A percentile compares a stretch with the other conserved stretches of the same genome.
Conservation (phyloP, 1,140 invertebrate genomes). For the Pseudomyrmex sp. region DNA sequence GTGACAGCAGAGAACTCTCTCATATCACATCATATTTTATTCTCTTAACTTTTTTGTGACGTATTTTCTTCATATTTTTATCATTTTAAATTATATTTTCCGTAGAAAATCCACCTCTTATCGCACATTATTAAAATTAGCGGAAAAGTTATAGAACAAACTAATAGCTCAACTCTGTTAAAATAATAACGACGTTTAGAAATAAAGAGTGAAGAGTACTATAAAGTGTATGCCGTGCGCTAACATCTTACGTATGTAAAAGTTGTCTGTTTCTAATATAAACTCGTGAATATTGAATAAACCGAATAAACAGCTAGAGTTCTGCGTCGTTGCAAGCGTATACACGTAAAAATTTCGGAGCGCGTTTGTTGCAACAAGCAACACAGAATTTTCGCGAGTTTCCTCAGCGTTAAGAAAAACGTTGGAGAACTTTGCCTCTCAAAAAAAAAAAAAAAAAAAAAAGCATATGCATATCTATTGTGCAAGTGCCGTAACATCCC, state of each 20-base stretch:
- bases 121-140: background rate
- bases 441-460: background rate
- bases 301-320: slow-evolving; percentile 18
- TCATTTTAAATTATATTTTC: background rate
- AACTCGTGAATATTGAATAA: background rate
- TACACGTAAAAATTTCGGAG: background rate
- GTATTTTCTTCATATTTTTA: background rate
- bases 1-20: background rate
- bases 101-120: background rate
- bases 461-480: slow-evolving; percentile 17
- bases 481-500: slow-evolving; percentile 4
- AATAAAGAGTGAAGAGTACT: background rate
- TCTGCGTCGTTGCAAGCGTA: background rate
- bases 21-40: background rate
- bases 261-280: background rate
- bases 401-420: background rate
- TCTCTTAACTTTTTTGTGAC: background rate
- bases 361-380: background rate
- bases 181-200: no score
- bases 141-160: background rate
- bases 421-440: no score
- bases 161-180: background rate
- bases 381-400: background rate
- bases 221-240: background rate
- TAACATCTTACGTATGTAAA: background rate